phyloP scores from a whole-genome alignment of 2,797 vertebrate genomes.

The Sebastolobus alascanus region DNA sequence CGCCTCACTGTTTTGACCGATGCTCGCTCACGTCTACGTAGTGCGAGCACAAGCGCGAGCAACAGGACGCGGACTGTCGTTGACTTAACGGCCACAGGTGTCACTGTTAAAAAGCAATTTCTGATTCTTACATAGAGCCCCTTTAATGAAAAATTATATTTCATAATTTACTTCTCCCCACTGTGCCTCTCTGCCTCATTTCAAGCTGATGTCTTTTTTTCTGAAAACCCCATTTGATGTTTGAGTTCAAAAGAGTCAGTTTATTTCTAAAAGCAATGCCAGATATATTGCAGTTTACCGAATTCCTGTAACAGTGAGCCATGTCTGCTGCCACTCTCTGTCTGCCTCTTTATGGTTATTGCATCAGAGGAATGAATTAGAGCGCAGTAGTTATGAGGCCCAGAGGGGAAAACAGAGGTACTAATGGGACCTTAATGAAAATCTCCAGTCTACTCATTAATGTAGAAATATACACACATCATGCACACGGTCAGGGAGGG shows the following conservation, averaged over 20 bases:
- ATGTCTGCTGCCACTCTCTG: slow-evolving; percentile 31
- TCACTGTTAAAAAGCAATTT: too few relatives aligned
- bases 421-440: slow-evolving; percentile 77
- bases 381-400: slow-evolving; percentile 24
- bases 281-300: slow-evolving; percentile 23
- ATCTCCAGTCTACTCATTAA: slow-evolving; percentile 72
- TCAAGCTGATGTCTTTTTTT: slow-evolving; percentile 21
- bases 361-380: slow-evolving; percentile 62
- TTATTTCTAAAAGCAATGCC: slow-evolving; percentile 14
- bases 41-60: too few relatives aligned
- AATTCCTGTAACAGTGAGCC: slow-evolving; percentile 39
- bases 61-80: too few relatives aligned
- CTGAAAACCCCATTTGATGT: slow-evolving; percentile 14
- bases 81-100: too few relatives aligned
- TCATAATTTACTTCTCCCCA: slow-evolving; percentile 20
- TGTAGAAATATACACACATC: slow-evolving; percentile 56
- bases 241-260: slow-evolving; percentile 23
- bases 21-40: too few relatives aligned
- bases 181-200: slow-evolving; percentile 20
- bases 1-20: too few relatives aligned
- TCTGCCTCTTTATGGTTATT: slow-evolving; percentile 46
- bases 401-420: slow-evolving; percentile 43
- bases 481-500: slow-evolving; percentile 13
- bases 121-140: too few relatives aligned
- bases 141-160: slow-evolving; percentile 32